A percentile compares a stretch with the other conserved stretches of the same genome.
Conservation (phyloP, 2,797 vertebrate genomes). For the Peromyscus attwateri region DNA sequence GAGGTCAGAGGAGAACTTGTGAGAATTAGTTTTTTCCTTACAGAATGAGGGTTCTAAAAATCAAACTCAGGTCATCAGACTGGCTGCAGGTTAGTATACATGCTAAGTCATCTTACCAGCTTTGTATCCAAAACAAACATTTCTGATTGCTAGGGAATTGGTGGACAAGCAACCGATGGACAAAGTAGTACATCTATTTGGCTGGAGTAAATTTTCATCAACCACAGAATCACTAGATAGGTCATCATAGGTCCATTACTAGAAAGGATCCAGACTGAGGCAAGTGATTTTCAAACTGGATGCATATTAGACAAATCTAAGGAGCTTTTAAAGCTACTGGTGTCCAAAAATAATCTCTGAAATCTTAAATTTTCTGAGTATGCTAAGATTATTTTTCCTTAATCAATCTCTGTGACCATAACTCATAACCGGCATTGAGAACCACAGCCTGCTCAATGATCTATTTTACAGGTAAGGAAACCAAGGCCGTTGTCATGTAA, state of each 20-base stretch:
- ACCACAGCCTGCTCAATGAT: not conserved
- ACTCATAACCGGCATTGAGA: not conserved
- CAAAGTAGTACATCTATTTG: not conserved
- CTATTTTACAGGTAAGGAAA: slow-evolving; percentile 18
- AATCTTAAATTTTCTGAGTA: not conserved
- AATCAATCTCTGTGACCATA: not conserved
- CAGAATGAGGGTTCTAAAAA: not conserved
- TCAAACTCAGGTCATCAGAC: not conserved
- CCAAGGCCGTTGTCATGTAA: not conserved
- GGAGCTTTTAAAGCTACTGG: not conserved
- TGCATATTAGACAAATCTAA: not conserved
- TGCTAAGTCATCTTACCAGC: not conserved
- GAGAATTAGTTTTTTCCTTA: not conserved
- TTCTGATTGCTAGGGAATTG: slow-evolving; percentile 1
- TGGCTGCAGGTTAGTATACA: not conserved
- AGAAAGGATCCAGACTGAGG: not conserved
- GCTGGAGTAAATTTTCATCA: not conserved
- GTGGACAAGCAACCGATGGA: slow-evolving; percentile 11
- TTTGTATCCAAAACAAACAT: slow-evolving; percentile 28
- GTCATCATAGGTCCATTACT: not conserved
- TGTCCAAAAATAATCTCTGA: not conserved
- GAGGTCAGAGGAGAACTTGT: not conserved
- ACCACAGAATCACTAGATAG: not conserved
- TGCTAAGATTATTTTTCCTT: not conserved
- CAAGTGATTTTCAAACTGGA: slow-evolving; percentile 7